A percentile compares a stretch with the other conserved stretches of the same genome.
These are phyloP conservation scores for Cyclina sinensis DNA, from an alignment of 1,140 invertebrate genomes.

Conservation along the genomic window DNA sequence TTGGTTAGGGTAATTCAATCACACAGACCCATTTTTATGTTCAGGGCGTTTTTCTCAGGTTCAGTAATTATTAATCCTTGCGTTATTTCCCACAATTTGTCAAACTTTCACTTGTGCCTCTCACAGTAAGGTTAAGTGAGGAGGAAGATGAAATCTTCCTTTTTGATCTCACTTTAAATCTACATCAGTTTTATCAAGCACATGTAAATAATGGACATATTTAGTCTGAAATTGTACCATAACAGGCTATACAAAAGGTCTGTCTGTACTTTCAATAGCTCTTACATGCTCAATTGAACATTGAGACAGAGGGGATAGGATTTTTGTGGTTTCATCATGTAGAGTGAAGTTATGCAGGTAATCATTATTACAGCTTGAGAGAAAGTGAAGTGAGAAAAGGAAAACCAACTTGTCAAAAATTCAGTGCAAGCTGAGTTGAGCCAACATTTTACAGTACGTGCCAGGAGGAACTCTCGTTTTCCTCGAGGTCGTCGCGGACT, in stretches of 20 bases:
- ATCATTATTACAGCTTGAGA: no score
- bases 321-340: slow-evolving; percentile 5
- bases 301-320: background rate
- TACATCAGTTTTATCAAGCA: slow-evolving; percentile 12
- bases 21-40: no score
- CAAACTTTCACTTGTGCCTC: background rate
- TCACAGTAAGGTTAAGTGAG: background rate
- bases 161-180: slow-evolving; percentile 36
- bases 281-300: slow-evolving; percentile 31
- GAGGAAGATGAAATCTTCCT: background rate
- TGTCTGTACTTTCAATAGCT: slow-evolving; percentile 23
- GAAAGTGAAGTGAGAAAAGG: no score
- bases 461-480: no score
- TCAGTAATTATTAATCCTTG: slow-evolving; percentile 8
- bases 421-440: no score
- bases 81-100: slow-evolving; percentile 20
- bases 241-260: background rate
- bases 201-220: slow-evolving; percentile 18
- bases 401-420: no score
- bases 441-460: no score
- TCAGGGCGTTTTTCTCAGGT: background rate
- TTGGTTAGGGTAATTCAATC: background rate
- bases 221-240: background rate
- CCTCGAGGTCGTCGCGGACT: no score
- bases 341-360: no score